Base-by-base conservation (phyloP, 2,888 invertebrate genomes). In the Litoditis marina region DNA sequence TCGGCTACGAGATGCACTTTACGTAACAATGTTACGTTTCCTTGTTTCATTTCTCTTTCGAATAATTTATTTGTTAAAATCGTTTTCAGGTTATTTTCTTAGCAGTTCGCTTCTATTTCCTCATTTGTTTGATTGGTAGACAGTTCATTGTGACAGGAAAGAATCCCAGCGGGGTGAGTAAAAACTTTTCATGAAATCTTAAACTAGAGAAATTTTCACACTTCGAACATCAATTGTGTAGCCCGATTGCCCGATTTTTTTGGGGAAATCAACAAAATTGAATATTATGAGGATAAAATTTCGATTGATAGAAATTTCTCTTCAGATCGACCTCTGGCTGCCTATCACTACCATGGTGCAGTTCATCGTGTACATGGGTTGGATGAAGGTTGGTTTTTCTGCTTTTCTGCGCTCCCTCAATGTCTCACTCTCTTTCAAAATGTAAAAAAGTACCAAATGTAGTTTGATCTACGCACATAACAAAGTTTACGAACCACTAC, bases 311-410 rank as follows among this genome's bases (percentile, higher is more conserved):
- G 22, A 11, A 13, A 32, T 8, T 34, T 58, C 34, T 25, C 31
- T 76, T 60, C 52, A 78, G 77, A 70, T 79, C 31, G 77, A 79
- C 51, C 63, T 79, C 16, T 78, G 76, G 73, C 59, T 80, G 5
- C 80, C 80, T 1, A 69, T 80, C 39, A 78, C 71, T 2, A 78
- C 78, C 25, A 75, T 77, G 69, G 69, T 77, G 5, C 76, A 78
- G 57, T 78, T 78, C 60, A 64, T 78, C 8, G 75, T 78, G 6
- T 77, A 72, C 60, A 71, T 77, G 72, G 74, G 73, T 46, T 75
- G 75, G 75, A 75, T 75, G 73, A 73, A 73, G 55, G 75, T 73
- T 13, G 11, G n/a, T n/a, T n/a, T n/a, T n/a, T n/a, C n/a, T n/a
- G n/a, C n/a, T n/a, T n/a, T n/a, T n/a, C n/a, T n/a, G n/a, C n/a